Percentiles rank a stretch among this genome's conserved stretches.
Evolutionary conservation across 2,797 vertebrate genomes (phyloP).

Genomic region (Lerista edwardsae): DNA sequence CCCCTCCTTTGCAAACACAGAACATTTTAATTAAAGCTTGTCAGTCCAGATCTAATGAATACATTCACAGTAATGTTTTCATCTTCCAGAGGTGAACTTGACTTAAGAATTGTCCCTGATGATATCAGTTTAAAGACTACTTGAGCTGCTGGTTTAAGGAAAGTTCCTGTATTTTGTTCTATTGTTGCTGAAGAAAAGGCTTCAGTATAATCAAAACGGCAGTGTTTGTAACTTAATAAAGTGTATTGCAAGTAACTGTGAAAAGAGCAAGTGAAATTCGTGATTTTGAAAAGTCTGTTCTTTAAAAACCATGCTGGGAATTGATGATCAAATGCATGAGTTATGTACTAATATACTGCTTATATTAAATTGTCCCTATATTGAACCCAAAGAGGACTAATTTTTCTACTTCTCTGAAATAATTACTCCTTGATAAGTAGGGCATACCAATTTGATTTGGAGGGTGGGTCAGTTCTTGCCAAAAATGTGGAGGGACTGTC

Average conservation of each 20-base stretch:
- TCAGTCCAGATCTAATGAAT: constrained; percentile 51
- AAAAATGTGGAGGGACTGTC: not conserved
- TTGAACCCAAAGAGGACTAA: not conserved
- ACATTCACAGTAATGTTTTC: constrained; percentile 50
- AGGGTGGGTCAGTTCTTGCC: not conserved
- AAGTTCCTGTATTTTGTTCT: not conserved
- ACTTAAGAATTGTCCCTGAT: constrained; percentile 52
- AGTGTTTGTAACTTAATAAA: not conserved
- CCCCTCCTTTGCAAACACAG: constrained; percentile 29
- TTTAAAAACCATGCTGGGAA: not conserved
- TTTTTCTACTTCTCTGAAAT: not conserved
- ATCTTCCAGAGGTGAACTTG: constrained; percentile 52
- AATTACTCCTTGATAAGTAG: not conserved
- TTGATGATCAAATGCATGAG: not conserved
- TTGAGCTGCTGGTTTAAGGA: constrained; percentile 37
- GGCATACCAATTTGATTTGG: not conserved
- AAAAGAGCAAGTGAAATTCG: not conserved
- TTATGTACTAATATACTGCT: not conserved
- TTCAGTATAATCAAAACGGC: not conserved
- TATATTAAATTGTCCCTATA: not conserved
- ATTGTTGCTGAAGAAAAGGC: constrained; percentile 18
- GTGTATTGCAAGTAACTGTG: not conserved
- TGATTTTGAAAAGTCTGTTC: not conserved
- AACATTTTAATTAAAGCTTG: constrained; percentile 66
- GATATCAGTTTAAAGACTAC: constrained; percentile 51